Base-by-base conservation (phyloP, 2,888 invertebrate species). In the Phyllotreta cruciferae region DNA sequence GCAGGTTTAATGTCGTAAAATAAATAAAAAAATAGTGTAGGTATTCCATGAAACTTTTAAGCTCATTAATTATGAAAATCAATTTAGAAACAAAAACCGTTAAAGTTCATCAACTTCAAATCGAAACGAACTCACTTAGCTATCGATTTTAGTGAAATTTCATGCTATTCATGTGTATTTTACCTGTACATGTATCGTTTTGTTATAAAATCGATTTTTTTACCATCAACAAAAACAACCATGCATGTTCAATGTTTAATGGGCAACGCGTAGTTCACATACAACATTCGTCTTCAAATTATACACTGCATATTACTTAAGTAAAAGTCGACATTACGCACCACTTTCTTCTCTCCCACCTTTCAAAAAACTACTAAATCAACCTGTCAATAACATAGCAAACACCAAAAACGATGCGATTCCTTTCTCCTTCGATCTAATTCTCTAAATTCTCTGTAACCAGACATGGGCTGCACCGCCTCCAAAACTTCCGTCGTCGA, bases 401-500 rank as follows among this genome's bases (percentile, higher is more conserved):
- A n/a, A 50, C 8, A 34, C 24, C 3, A 6, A 10, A n/a, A 7
- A 34, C 11, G 50, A 50, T 34, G 35, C n/a, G 6, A 9, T 49
- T 24, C 35, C 35, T 37, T 11, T 37, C 8, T 11, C 36, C 35
- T 4, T 11, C 36, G 35, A 13, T 35, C 34, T 8, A 13, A 34
- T 8, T 58, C 9, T n/a, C 41, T 35, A n/a, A 44, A 34, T 38
- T 14, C 10, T 41, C 6, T 52, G 60, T 69, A 62, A 24, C 7
- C 62, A 72, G 67, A 55, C 13, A 80, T 80, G 80, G 80, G 79
- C 61, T 80, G 80, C 65, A 79, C 77, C 65, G 79, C 79, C 36
- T 76, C 79, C 7, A 80, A 80, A 67, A 80, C 79, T 67, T 53
- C 79, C 44, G 75, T 77, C 11, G 74, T 80, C 9, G 79, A 80